A percentile compares a stretch with the other conserved stretches of the same genome.
These are phyloP conservation scores for Rhabdornis inornatus DNA, from an alignment of 2,113 vertebrate genomes.

Conservation along the genomic window DNA sequence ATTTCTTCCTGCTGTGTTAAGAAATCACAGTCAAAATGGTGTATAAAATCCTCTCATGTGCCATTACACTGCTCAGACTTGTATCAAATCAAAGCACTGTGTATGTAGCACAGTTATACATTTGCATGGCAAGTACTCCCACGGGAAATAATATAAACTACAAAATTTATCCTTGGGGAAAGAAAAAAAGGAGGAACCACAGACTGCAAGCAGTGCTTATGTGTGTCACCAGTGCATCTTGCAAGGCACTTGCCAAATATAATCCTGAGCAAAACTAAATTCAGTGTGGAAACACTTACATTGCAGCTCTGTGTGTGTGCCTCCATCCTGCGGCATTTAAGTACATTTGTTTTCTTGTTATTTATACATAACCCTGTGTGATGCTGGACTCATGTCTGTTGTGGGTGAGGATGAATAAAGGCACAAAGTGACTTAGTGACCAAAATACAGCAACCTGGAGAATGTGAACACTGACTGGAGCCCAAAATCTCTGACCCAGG, in stretches of 20 bases:
- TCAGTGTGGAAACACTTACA: not conserved
- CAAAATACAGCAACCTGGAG: accelerated
- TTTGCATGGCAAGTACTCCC: conserved; percentile 47
- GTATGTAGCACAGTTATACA: not conserved
- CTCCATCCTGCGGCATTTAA: not conserved
- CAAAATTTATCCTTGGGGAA: conserved; percentile 1
- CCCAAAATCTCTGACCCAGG: not conserved
- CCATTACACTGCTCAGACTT: not conserved
- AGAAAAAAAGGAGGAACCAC: not conserved
- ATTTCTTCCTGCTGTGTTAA: not conserved
- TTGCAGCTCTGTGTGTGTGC: not conserved
- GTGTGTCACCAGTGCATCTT: not conserved
- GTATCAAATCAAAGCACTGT: not conserved
- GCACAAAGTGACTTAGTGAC: not conserved
- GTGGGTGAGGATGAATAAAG: not conserved
- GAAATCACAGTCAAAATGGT: not conserved
- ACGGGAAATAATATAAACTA: conserved; percentile 30
- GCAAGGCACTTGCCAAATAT: not conserved
- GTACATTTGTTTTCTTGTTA: not conserved
- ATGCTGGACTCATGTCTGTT: not conserved
- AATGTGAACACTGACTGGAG: not conserved
- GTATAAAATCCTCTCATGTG: not conserved
- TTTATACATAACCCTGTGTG: not conserved
- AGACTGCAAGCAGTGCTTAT: not conserved
- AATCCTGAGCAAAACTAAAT: not conserved